These are phyloP conservation scores for Balearica regulorum DNA, from an alignment of 2,797 vertebrate genomes.

Conservation along the genomic window DNA sequence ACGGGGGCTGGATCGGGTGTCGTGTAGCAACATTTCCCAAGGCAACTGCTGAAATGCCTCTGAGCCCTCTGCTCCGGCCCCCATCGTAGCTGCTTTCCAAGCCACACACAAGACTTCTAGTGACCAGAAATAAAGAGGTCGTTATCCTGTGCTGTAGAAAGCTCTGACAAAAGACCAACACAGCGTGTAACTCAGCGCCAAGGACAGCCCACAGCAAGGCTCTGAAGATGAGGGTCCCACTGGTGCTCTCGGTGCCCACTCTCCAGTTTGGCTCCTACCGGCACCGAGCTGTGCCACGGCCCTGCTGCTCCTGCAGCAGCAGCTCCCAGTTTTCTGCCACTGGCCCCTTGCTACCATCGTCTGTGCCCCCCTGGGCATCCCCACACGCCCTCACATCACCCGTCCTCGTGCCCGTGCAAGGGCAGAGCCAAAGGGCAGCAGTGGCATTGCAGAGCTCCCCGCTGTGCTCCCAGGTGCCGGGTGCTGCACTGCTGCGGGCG, in stretches of 20 bases:
- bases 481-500: background rate
- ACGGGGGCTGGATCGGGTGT: background rate
- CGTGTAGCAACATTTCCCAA: background rate
- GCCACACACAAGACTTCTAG: background rate
- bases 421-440: background rate
- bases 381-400: background rate
- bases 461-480: accelerated
- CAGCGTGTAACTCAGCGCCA: accelerated
- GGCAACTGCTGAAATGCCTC: background rate
- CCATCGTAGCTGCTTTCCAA: background rate
- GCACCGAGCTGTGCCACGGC: accelerated
- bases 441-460: background rate
- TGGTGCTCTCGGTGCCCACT: background rate
- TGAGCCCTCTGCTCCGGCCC: background rate
- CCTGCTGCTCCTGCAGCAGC: background rate
- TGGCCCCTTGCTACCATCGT: background rate
- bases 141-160: background rate
- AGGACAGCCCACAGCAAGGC: background rate
- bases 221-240: background rate
- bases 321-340: background rate
- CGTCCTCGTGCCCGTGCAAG: accelerated
- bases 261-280: background rate
- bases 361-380: background rate
- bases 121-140: background rate
- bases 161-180: background rate